Conservation (phyloP, 35 echinoderm and acorn worm species). For the Apostichopus parvimensis region DNA sequence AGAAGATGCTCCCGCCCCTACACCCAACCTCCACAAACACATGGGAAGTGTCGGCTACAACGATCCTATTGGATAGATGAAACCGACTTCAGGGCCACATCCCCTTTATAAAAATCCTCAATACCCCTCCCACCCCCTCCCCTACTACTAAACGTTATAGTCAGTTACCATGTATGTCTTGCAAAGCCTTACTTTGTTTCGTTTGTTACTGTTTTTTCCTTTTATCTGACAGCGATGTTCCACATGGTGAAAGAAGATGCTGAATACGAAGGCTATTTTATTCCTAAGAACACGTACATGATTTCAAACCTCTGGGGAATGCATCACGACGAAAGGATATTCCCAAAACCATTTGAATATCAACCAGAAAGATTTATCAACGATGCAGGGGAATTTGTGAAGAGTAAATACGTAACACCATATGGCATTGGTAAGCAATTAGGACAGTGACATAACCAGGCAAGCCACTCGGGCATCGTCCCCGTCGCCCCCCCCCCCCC, state of each 20-base stretch:
- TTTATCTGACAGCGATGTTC: conserved; percentile 41
- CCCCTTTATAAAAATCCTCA: background rate
- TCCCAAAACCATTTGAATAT: conserved; percentile 67
- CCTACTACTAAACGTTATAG: background rate
- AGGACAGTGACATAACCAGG: no score
- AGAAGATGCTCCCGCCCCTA: no score
- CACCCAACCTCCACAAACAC: no score
- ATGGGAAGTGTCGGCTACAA: no score
- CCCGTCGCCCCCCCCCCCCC: no score
- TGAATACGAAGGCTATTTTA: conserved; percentile 34
- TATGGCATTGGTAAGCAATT: conserved; percentile 72
- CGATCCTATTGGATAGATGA: no score
- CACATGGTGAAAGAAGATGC: conserved; percentile 59
- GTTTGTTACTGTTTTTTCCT: background rate
- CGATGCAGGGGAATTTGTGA: conserved; percentile 51
- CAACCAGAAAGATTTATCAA: conserved; percentile 80
- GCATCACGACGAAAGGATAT: conserved; percentile 58
- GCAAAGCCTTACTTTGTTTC: background rate
- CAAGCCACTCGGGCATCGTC: no score
- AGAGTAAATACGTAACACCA: conserved; percentile 57
- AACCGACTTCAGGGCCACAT: no score
- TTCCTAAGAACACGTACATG: conserved; percentile 71
- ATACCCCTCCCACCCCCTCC: background rate
- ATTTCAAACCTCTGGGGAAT: conserved; percentile 75
- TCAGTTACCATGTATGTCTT: background rate